Percentiles rank a stretch among this genome's conserved stretches.
Conservation (phyloP, 23 tunicate genomes). For the Diplosoma virens region DNA sequence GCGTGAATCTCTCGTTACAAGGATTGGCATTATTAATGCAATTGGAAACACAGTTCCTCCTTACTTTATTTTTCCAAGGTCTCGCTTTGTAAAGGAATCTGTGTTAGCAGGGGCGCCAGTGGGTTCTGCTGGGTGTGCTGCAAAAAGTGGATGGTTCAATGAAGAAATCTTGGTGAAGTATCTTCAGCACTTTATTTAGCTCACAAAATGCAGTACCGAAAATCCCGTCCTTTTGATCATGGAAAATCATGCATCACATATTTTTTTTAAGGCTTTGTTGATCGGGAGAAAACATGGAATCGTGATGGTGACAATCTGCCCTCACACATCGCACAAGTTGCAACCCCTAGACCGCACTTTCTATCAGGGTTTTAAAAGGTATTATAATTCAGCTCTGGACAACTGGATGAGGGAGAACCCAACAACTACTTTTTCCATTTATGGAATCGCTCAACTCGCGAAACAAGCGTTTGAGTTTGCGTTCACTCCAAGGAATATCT, state of each 20-base stretch:
- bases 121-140: conserved; percentile 20
- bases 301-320: conserved; percentile 19
- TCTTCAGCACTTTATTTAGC: conserved; percentile 18
- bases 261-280: conserved; percentile 7
- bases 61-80: conserved; percentile 14
- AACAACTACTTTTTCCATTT: conserved; percentile 10
- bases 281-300: not conserved
- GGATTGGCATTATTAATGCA: conserved; percentile 10
- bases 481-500: too few species aligned
- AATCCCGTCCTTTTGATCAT: conserved; percentile 24
- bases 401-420: conserved; percentile 37
- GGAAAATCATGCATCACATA: conserved; percentile 29
- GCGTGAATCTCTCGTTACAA: conserved; percentile 20
- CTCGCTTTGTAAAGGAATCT: conserved; percentile 3
- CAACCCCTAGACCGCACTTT: conserved; percentile 37
- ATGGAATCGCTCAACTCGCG: conserved; percentile 15
- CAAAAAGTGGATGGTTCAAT: conserved; percentile 27
- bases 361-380: conserved; percentile 6
- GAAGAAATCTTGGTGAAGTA: conserved; percentile 24
- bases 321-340: conserved; percentile 38
- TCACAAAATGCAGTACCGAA: not conserved
- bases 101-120: conserved; percentile 31
- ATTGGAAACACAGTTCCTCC: conserved; percentile 37
- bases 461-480: conserved; percentile 10
- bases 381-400: conserved; percentile 18